These are phyloP conservation scores for Zaprionus davidi DNA, from an alignment of 1,140 invertebrate species.

Conservation along the genomic window DNA sequence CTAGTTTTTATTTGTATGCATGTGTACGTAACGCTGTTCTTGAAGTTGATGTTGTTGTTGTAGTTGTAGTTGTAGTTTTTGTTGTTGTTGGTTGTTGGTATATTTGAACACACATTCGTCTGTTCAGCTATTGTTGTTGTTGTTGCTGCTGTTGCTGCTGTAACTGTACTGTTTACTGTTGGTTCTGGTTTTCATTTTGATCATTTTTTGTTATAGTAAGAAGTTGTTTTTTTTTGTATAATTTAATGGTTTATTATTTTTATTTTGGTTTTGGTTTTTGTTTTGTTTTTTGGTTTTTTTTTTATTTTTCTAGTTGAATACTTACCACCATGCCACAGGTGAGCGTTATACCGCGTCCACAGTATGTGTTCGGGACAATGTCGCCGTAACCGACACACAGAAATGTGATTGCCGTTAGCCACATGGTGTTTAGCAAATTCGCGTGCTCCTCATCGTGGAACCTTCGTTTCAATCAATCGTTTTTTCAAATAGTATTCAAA, in stretches of 20 bases:
- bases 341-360: constrained; percentile 95
- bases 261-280: constrained; percentile 33
- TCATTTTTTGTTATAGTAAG: constrained; percentile 19
- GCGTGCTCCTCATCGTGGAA: constrained; percentile 94
- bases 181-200: constrained; percentile 40
- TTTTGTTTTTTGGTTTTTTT: constrained; percentile 26
- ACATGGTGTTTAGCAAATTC: constrained; percentile 96
- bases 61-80: constrained; percentile 5
- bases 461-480: constrained; percentile 85
- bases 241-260: constrained; percentile 35
- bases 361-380: constrained; percentile 97
- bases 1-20: constrained; percentile 33
- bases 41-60: constrained; percentile 21
- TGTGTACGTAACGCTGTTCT: constrained; percentile 42
- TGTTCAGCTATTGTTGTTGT: constrained; percentile 36
- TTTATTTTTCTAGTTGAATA: constrained; percentile 78
- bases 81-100: constrained; percentile 28
- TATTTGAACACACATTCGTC: constrained; percentile 27
- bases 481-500: constrained; percentile 2
- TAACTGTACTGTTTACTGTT: constrained; percentile 46
- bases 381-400: constrained; percentile 92
- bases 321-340: constrained; percentile 97
- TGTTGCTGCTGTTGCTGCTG: constrained; percentile 20
- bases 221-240: constrained; percentile 38
- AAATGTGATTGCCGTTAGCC: constrained; percentile 96